Evolutionary conservation across 2,888 invertebrate genomes (phyloP), one percentile per base, ranked within the genome.

Genomic region (Protodeltote pygarga): DNA sequence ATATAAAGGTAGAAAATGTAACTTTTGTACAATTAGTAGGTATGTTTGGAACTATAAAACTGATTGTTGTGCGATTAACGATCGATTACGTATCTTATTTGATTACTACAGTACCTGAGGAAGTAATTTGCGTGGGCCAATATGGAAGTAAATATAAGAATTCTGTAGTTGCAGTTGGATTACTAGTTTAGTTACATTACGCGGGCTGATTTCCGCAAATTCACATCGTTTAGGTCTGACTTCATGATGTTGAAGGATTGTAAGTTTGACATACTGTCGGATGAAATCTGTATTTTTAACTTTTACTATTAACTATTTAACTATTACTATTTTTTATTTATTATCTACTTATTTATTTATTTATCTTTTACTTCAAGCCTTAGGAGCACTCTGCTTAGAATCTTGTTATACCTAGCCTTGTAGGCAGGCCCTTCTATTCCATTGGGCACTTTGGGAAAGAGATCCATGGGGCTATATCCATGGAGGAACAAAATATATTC

Each of bases 1-100:
- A 31, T n/a, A 25, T 49, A 20, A 29, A 32, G 23, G 21, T 57
- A 37, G 11, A 41, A n/a, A 52, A 32, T 27, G 15, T 4, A 16
- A 11, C 4, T 23, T 46, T 27, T 14, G 21, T 52, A 15, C 28
- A 53, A 61, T 45, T 41, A 40, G 4, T n/a, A n/a, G n/a, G n/a
- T n/a, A n/a, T n/a, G n/a, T n/a, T n/a, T n/a, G n/a, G n/a, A 28
- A 32, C 5, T 24, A 21, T 6, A 14, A 6, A 28, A 33, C 10
- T 11, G 1, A 39, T 42, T 8, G 46, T 34, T 55, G 45, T 46
- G 48, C 45, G 13, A 42, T 44, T 54, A 57, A 46, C 39, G 27
- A 46, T 46, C 33, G 33, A 33, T 66, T 65, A 60, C 58, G 63
- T 34, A 10, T 52, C 33, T 53, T 35, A 69, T 68, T 63, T 48